These are phyloP conservation scores for Onychomys leucogaster DNA, from an alignment of 2,797 vertebrate genomes.

Conservation along the genomic window DNA sequence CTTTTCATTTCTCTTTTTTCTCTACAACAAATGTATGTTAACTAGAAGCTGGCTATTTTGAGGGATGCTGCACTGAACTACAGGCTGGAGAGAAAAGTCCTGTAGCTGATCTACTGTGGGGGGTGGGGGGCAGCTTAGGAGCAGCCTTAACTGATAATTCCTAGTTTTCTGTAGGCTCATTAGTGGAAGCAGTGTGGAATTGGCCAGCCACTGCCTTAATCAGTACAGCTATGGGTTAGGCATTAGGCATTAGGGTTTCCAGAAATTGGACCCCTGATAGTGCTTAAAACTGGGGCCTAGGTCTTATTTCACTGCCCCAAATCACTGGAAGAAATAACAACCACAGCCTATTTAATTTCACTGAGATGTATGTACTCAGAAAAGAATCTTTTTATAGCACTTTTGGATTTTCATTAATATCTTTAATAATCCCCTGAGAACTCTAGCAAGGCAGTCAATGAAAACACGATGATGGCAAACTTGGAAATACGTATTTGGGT, in stretches of 20 bases:
- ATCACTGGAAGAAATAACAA: constrained; percentile 72
- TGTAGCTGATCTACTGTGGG: constrained; percentile 57
- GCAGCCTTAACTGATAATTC: constrained; percentile 74
- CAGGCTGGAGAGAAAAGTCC: constrained; percentile 58
- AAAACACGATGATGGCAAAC: constrained; percentile 63
- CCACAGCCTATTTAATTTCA: constrained; percentile 80
- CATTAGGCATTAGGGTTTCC: constrained; percentile 79
- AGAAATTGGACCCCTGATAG: constrained; percentile 82
- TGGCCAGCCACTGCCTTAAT: constrained; percentile 72
- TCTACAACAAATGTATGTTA: constrained; percentile 49
- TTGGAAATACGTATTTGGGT: constrained; percentile 65
- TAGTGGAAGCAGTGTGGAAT: constrained; percentile 65
- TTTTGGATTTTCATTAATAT: constrained; percentile 83
- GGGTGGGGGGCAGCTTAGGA: constrained; percentile 66
- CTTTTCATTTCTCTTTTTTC: background rate
- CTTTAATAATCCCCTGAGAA: constrained; percentile 83
- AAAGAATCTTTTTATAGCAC: constrained; percentile 72
- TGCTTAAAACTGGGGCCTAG: constrained; percentile 71
- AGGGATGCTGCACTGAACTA: constrained; percentile 32
- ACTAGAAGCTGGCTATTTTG: constrained; percentile 37
- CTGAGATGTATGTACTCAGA: constrained; percentile 72
- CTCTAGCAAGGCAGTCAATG: constrained; percentile 74
- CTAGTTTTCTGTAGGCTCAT: constrained; percentile 76
- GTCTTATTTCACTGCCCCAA: constrained; percentile 83
- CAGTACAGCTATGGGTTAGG: constrained; percentile 76